Conservation (phyloP, 2,888 invertebrate genomes). For the Euplexia lucipara region DNA sequence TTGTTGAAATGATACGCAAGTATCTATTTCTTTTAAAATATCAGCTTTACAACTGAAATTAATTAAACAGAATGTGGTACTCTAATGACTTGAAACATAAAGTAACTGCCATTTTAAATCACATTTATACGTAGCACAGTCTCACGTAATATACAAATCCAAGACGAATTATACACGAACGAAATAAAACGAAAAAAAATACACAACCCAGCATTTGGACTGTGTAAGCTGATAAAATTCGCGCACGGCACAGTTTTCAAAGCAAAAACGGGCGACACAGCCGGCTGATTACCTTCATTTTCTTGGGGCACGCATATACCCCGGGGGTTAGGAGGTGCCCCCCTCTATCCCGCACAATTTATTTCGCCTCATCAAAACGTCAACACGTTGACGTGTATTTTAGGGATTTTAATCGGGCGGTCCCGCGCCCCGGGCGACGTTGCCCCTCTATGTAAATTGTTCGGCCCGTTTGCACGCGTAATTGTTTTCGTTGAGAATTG, state of each 20-base stretch:
- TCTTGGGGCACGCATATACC: slow-evolving; percentile 84
- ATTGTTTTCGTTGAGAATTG: slow-evolving; percentile 87
- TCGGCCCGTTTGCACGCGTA: slow-evolving; percentile 77
- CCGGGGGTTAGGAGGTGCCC: slow-evolving; percentile 71
- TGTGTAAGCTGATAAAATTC: slow-evolving; percentile 71
- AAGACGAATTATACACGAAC: slow-evolving; percentile 60
- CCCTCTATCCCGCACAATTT: slow-evolving; percentile 79
- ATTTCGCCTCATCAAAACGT: slow-evolving; percentile 90
- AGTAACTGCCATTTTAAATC: slow-evolving; percentile 30
- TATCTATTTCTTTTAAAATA: too few species aligned
- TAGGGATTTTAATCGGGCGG: slow-evolving; percentile 87
- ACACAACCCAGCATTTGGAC: slow-evolving; percentile 59
- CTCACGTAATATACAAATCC: slow-evolving; percentile 32
- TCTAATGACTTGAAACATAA: background rate
- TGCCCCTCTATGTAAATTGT: slow-evolving; percentile 85
- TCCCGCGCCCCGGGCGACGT: slow-evolving; percentile 67
- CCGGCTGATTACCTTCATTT: slow-evolving; percentile 88
- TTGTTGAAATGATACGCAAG: too few species aligned
- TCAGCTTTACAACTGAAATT: background rate
- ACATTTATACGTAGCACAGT: slow-evolving; percentile 28
- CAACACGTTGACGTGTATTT: slow-evolving; percentile 90
- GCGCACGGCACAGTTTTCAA: slow-evolving; percentile 72
- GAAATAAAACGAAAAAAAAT: slow-evolving; percentile 56
- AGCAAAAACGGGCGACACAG: slow-evolving; percentile 69
- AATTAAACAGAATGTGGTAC: background rate